Evolutionary conservation across 2,113 vertebrate genomes (phyloP), one percentile per base, ranked within the genome.

Genomic region (Anolis carolinensis): DNA sequence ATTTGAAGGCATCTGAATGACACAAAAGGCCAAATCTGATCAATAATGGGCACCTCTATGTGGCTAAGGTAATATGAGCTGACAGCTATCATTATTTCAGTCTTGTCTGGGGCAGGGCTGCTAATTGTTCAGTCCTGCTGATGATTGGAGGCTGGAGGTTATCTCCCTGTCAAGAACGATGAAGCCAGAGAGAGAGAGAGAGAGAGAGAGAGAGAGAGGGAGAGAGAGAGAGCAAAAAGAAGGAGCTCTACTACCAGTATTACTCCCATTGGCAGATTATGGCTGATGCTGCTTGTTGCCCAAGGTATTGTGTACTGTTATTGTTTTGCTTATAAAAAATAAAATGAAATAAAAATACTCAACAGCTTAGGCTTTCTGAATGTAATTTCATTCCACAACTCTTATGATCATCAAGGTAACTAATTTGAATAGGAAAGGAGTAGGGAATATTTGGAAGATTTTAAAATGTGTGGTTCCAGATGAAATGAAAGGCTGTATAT

Each of bases 11-110:
- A 23, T 72, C 36, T 81, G 78, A 65, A 63, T 74, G 36, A 86
- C 79, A 80, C 44, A 50, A 30, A 23, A 86, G 59, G 30, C 70
- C 68, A 72, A 74, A 81, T 39, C 9, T 81, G 78, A 81, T 81
- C 70, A 50, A 74, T 81, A 81, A 86, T 52, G n/a, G 79, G 39
- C 78, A 81, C 25, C 36, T 74, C 39, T 50, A 16, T 30, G 9
- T 78, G 34, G 25, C 36, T 14, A 55, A 34, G 59, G 55, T 34
- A 86, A 86, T 21, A 65, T 48, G 16, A 67, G 65, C 55, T 65
- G 85, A 74, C 55, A 86, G 39, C 23, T 39, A 74, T 74, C 78
- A 74, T 86, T 86, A 81, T 74, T 65, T 74, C 55, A 30, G 68
- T 48, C 68, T 79, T 86, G 68, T 79, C 39, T 25, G 63, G 36